These are phyloP conservation scores for Formica selysi DNA, from an alignment of 1,140 invertebrate genomes.

Conservation along the genomic window DNA sequence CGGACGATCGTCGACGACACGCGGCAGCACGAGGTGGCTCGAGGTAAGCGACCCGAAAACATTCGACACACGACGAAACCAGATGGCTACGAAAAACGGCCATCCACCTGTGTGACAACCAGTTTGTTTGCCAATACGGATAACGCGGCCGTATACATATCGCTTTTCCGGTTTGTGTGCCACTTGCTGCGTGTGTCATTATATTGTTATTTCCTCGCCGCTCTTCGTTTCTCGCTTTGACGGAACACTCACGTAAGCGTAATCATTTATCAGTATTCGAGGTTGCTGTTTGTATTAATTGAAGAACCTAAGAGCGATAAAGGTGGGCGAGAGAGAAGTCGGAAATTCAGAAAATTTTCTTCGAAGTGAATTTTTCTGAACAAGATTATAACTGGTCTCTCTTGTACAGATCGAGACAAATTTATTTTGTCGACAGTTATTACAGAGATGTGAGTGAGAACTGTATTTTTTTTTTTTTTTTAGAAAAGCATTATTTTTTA, in stretches of 20 bases:
- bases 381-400: not conserved
- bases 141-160: slow-evolving; percentile 54
- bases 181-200: not conserved
- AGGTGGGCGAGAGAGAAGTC: slow-evolving; percentile 35
- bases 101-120: slow-evolving; percentile 65
- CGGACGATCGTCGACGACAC: slow-evolving; percentile 18
- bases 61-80: slow-evolving; percentile 34
- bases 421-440: not conserved
- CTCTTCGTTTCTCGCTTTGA: not conserved
- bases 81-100: slow-evolving; percentile 66
- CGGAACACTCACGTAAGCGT: slow-evolving; percentile 16
- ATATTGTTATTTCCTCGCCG: not conserved
- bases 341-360: not conserved
- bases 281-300: slow-evolving; percentile 20
- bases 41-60: slow-evolving; percentile 55
- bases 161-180: slow-evolving; percentile 46
- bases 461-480: not conserved
- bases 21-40: not conserved
- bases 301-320: slow-evolving; percentile 1
- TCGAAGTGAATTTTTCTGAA: slow-evolving; percentile 1
- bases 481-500: too few relatives aligned
- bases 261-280: slow-evolving; percentile 8
- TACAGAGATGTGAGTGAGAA: not conserved
- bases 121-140: slow-evolving; percentile 71
- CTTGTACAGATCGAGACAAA: too few relatives aligned